Evolutionary conservation across 2,113 vertebrate genomes (phyloP).

Genomic region (Toxotes chatareus): DNA sequence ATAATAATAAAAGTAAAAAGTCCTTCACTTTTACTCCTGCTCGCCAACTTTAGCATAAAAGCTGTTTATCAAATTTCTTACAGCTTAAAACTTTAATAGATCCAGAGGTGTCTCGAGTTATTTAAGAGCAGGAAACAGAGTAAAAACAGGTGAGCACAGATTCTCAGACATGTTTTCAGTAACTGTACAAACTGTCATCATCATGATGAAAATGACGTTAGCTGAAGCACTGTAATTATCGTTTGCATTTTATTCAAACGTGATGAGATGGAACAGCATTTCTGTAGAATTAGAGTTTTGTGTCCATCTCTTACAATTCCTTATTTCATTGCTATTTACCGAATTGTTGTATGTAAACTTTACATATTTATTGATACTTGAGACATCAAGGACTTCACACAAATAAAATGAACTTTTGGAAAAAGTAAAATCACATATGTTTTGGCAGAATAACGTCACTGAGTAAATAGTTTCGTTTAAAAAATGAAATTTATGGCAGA

Average conservation of each 20-base stretch:
- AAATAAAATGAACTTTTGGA: neutral
- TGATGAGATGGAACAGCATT: neutral
- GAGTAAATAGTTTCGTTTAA: neutral
- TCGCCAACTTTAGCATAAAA: neutral
- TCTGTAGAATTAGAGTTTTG: neutral
- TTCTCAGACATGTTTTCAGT: neutral
- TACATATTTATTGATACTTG: neutral
- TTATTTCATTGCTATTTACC: constrained; percentile 2
- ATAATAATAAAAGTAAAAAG: neutral
- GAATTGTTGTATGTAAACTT: neutral
- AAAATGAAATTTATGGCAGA: neutral
- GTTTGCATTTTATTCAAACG: neutral
- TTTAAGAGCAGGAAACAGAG: neutral
- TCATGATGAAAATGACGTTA: neutral
- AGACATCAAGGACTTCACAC: neutral
- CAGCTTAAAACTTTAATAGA: neutral
- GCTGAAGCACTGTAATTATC: neutral
- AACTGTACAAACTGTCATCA: constrained; percentile 4
- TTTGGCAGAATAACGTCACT: neutral
- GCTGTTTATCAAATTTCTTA: too few species aligned
- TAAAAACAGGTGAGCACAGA: neutral
- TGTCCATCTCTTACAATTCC: neutral
- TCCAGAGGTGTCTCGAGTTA: neutral
- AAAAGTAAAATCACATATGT: neutral
- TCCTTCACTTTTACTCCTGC: neutral